Evolutionary conservation across 2,113 vertebrate species (phyloP).

Genomic region (Typhlomys cinereus): DNA sequence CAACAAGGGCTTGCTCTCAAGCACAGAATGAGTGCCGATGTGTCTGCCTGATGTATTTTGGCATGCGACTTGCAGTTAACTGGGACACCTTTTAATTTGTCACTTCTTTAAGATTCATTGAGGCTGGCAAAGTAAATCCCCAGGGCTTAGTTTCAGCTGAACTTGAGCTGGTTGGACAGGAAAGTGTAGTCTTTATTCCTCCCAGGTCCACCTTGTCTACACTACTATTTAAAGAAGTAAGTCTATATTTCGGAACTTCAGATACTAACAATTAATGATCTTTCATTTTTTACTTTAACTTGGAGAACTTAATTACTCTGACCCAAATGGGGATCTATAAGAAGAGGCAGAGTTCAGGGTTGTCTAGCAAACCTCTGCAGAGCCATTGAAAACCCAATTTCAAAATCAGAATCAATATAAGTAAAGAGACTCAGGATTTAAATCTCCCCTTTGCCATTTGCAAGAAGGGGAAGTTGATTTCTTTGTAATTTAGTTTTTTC

Average conservation of each 20-base stretch:
- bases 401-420: not conserved
- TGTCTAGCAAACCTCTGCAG: not conserved
- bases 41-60: constrained; percentile 70
- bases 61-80: constrained; percentile 68
- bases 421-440: not conserved
- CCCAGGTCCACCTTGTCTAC: not conserved
- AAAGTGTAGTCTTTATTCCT: not conserved
- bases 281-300: constrained; percentile 50
- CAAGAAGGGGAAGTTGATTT: not conserved
- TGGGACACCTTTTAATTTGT: constrained; percentile 74
- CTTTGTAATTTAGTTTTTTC: not conserved
- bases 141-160: constrained; percentile 31
- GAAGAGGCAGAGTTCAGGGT: not conserved
- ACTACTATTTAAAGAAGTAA: constrained; percentile 5
- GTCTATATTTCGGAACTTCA: not conserved
- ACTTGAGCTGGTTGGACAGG: constrained; percentile 9
- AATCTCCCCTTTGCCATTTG: not conserved
- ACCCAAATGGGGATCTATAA: constrained; percentile 9
- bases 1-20: constrained; percentile 71
- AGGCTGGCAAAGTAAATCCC: constrained; percentile 38
- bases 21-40: constrained; percentile 68
- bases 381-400: constrained; percentile 14
- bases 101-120: constrained; percentile 71
- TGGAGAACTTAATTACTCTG: not conserved
- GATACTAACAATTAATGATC: not conserved